Percentiles rank a stretch among this genome's conserved stretches.
phyloP scores from a whole-genome alignment of 2,797 vertebrate species.

The Apogon talboti region DNA sequence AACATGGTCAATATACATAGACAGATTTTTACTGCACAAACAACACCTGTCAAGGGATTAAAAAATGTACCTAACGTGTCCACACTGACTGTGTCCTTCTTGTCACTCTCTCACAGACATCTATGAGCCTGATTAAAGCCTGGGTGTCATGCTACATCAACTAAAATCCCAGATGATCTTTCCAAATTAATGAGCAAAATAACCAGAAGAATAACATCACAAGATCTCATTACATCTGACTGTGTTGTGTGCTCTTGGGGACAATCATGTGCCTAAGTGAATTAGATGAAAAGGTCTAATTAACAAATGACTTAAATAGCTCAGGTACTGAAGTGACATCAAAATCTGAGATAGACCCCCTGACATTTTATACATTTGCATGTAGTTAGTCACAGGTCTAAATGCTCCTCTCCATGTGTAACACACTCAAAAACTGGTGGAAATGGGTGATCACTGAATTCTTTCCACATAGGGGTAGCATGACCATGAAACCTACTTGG shows the following conservation, averaged over 20 bases:
- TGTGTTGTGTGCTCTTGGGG: slow-evolving; percentile 54
- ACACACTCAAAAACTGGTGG: not conserved
- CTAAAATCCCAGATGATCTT: slow-evolving; percentile 65
- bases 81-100: slow-evolving; percentile 22
- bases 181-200: slow-evolving; percentile 81
- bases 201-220: slow-evolving; percentile 79
- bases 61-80: not conserved
- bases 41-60: slow-evolving; percentile 10
- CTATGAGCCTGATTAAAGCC: slow-evolving; percentile 60
- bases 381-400: slow-evolving; percentile 23
- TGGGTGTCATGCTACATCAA: slow-evolving; percentile 71
- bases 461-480: slow-evolving; percentile 12
- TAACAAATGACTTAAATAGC: slow-evolving; percentile 68
- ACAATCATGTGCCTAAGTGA: slow-evolving; percentile 65
- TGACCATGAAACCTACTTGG: slow-evolving; percentile 83
- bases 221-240: slow-evolving; percentile 75
- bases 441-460: slow-evolving; percentile 18
- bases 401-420: slow-evolving; percentile 16
- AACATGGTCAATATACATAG: not conserved
- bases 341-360: slow-evolving; percentile 14
- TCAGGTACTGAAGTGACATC: slow-evolving; percentile 42
- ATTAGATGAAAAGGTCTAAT: slow-evolving; percentile 68
- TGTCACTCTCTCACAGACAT: slow-evolving; percentile 27
- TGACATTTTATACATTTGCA: slow-evolving; percentile 16
- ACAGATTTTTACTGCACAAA: not conserved